phyloP scores from a whole-genome alignment of 1,140 invertebrate species.

The Acyrthosiphon pisum region DNA sequence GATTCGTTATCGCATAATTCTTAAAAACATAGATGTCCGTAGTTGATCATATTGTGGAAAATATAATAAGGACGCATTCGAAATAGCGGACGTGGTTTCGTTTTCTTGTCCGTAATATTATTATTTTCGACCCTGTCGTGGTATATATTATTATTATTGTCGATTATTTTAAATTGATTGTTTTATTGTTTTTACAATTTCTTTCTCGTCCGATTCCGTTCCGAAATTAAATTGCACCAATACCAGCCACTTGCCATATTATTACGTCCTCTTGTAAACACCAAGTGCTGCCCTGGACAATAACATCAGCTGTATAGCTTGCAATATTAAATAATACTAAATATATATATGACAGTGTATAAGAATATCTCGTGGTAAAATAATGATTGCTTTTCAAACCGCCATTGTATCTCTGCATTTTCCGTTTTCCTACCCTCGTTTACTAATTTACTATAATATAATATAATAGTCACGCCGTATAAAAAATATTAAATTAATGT shows the following conservation, averaged over 20 bases:
- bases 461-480: neutral
- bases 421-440: accelerated
- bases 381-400: neutral
- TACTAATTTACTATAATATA: too few species aligned
- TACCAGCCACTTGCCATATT: neutral
- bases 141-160: neutral
- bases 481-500: neutral
- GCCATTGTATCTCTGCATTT: neutral
- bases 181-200: neutral
- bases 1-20: neutral
- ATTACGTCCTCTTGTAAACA: neutral
- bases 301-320: neutral
- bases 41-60: neutral
- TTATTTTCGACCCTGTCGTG: neutral
- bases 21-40: neutral
- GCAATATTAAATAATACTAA: neutral
- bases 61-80: neutral
- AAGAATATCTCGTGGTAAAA: neutral
- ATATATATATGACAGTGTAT: neutral
- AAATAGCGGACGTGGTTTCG: neutral
- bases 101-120: neutral
- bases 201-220: neutral
- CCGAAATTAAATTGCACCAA: neutral
- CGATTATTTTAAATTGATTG: neutral
- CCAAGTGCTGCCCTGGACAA: neutral